Conservation (phyloP, 2,888 invertebrate species). For the Patella ulyssiponensis region DNA sequence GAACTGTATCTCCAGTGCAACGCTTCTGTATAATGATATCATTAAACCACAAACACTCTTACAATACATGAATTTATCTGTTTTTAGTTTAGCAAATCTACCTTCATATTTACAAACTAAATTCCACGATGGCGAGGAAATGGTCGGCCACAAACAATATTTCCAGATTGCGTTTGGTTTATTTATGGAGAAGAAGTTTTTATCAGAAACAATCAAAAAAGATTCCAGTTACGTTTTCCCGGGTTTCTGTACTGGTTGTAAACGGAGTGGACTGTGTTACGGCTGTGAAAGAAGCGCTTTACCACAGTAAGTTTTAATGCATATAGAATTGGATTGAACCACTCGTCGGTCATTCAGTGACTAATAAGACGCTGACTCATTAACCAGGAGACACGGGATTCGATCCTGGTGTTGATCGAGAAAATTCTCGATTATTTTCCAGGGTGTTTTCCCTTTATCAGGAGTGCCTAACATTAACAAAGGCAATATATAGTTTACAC, state of each 20-base stretch:
- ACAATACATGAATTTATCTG: background rate
- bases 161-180: constrained; percentile 57
- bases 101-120: background rate
- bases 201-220: constrained; percentile 49
- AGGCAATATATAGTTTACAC: too few relatives aligned
- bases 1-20: too few relatives aligned
- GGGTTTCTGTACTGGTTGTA: constrained; percentile 61
- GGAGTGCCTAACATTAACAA: background rate
- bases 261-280: constrained; percentile 60
- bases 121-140: constrained; percentile 30
- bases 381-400: too few relatives aligned
- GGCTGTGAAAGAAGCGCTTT: constrained; percentile 61
- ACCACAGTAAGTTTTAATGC: constrained; percentile 56
- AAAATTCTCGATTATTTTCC: too few relatives aligned
- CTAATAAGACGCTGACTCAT: too few relatives aligned
- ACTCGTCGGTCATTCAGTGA: too few relatives aligned
- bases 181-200: constrained; percentile 49
- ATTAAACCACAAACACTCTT: too few relatives aligned
- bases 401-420: too few relatives aligned
- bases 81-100: background rate
- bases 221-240: constrained; percentile 55
- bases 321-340: background rate
- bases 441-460: background rate
- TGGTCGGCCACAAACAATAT: constrained; percentile 50
- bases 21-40: too few relatives aligned